phyloP scores from a whole-genome alignment of 37 sponge, comb jelly and placozoan genomes.

The Cladorhizidae sp. region DNA sequence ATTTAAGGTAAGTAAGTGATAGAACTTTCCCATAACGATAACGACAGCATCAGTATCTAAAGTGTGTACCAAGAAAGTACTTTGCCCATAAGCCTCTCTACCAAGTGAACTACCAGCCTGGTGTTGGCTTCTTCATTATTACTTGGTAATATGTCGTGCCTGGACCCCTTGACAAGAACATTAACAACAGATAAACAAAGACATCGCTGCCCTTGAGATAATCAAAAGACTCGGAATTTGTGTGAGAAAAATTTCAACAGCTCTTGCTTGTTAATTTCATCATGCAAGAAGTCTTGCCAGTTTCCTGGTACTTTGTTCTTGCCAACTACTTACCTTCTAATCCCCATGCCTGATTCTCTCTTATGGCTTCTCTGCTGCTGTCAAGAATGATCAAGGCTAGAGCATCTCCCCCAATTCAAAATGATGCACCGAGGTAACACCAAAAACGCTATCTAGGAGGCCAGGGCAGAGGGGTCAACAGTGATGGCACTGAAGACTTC shows the following conservation, averaged over 20 bases:
- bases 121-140: neutral
- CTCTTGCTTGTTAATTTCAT: neutral
- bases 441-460: too few relatives aligned
- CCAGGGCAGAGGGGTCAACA: too few relatives aligned
- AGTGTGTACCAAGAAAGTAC: neutral
- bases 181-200: neutral
- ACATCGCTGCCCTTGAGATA: neutral
- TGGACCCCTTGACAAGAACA: neutral
- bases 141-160: neutral
- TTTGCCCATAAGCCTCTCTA: neutral
- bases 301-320: neutral
- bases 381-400: too few relatives aligned
- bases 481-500: too few relatives aligned
- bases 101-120: slow-evolving; percentile 4
- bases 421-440: too few relatives aligned
- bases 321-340: neutral
- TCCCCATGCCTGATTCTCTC: neutral
- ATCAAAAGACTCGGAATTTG: neutral
- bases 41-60: too few relatives aligned
- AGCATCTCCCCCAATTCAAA: too few relatives aligned
- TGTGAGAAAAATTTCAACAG: neutral
- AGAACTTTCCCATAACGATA: too few relatives aligned
- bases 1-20: too few relatives aligned
- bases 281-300: neutral
- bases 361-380: neutral